These are phyloP conservation scores for Caenorhabditis remanei DNA, from an alignment of 1,140 invertebrate species.

Conservation along the genomic window DNA sequence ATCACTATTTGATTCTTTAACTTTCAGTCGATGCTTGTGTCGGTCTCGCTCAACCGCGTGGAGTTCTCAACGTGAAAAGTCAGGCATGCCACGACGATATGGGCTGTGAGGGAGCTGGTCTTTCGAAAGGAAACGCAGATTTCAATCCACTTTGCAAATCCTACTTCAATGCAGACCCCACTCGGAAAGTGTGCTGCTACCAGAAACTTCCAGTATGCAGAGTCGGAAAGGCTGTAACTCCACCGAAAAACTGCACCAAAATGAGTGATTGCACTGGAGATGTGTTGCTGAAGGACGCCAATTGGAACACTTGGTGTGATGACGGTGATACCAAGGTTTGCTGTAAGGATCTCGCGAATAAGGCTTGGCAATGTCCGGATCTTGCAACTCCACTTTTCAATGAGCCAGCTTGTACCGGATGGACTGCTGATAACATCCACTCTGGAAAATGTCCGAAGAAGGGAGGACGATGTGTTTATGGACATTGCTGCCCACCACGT, in stretches of 20 bases:
- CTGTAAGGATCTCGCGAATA: background rate
- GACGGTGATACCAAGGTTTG: background rate
- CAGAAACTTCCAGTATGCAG: background rate
- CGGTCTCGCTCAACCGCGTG: background rate
- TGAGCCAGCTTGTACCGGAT: constrained; percentile 2
- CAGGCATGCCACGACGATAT: background rate
- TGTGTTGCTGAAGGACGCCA: background rate
- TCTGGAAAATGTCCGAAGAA: constrained; percentile 4
- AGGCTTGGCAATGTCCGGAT: constrained; percentile 3
- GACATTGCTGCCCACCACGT: constrained; percentile 37
- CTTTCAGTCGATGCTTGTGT: background rate
- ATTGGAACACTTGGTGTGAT: constrained; percentile 15
- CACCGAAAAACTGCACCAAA: background rate
- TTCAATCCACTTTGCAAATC: background rate
- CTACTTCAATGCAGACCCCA: background rate
- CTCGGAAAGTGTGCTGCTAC: constrained; percentile 1
- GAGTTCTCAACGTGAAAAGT: background rate
- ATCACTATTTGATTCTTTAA: background rate
- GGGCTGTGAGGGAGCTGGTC: background rate
- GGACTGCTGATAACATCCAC: background rate
- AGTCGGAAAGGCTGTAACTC: constrained; percentile 1
- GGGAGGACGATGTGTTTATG: background rate
- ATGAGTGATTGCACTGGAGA: constrained; percentile 13
- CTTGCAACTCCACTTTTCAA: constrained; percentile 20
- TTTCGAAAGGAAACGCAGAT: background rate